A percentile compares a stretch with the other conserved stretches of the same genome.
Conservation (phyloP, 2,888 invertebrate species). For the Sturmia bella region DNA sequence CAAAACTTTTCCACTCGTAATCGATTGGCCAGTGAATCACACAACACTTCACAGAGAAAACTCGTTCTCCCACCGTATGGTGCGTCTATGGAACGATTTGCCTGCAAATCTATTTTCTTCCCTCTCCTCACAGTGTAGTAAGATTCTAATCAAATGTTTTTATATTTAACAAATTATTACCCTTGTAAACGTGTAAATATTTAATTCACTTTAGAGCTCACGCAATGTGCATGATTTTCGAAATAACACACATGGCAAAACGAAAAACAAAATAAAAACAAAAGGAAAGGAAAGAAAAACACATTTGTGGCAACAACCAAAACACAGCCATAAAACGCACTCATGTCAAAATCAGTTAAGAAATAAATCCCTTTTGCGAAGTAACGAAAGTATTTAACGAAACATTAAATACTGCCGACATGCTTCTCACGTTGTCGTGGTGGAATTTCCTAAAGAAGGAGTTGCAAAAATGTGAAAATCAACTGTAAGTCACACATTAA, state of each 20-base stretch:
- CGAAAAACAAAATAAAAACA: background rate
- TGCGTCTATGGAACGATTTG: too few relatives aligned
- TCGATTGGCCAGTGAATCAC: too few relatives aligned
- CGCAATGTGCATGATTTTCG: background rate
- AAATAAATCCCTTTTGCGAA: slow-evolving; percentile 31
- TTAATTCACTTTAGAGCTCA: slow-evolving; percentile 17
- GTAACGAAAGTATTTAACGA: background rate
- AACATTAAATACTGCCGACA: slow-evolving; percentile 39
- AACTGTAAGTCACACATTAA: slow-evolving; percentile 33
- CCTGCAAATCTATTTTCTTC: too few relatives aligned
- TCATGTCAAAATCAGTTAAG: slow-evolving; percentile 44
- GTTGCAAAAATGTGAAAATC: slow-evolving; percentile 24
- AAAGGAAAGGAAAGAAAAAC: background rate
- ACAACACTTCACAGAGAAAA: too few relatives aligned
- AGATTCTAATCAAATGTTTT: too few relatives aligned
- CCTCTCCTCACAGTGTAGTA: too few relatives aligned
- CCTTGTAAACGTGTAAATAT: slow-evolving; percentile 4
- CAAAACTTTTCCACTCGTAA: too few relatives aligned
- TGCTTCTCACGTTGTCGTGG: slow-evolving; percentile 6
- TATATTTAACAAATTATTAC: too few relatives aligned
- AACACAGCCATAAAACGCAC: slow-evolving; percentile 31
- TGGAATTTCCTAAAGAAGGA: background rate
- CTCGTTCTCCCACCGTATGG: too few relatives aligned
- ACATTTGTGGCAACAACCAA: slow-evolving; percentile 1
- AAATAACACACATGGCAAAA: background rate